phyloP scores from a whole-genome alignment of 2,113 vertebrate genomes.

The Calidris pygmaea region DNA sequence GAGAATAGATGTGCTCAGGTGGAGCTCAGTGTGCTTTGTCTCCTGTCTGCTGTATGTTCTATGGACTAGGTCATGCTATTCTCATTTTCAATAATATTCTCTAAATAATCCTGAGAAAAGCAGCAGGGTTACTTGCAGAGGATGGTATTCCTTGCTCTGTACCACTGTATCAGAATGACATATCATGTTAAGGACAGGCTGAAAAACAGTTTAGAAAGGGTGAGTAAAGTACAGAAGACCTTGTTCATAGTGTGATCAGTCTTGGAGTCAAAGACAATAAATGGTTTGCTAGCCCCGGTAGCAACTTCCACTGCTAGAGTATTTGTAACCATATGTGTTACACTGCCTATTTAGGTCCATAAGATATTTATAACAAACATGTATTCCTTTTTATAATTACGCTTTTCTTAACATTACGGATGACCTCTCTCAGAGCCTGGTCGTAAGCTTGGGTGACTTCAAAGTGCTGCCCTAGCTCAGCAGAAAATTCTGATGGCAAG shows the following conservation, averaged over 20 bases:
- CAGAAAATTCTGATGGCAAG: neutral
- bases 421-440: neutral
- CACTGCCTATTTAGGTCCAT: neutral
- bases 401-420: neutral
- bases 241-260: neutral
- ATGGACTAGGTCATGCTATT: fast-evolving
- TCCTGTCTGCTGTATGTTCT: neutral
- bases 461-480: slow-evolving; percentile 6
- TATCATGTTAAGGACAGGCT: neutral
- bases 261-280: neutral
- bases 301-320: neutral
- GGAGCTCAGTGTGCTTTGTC: neutral
- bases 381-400: neutral
- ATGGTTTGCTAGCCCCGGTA: neutral
- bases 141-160: neutral
- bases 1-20: fast-evolving
- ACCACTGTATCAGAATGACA: neutral
- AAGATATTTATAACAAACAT: neutral
- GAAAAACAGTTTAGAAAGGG: neutral
- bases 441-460: neutral
- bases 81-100: neutral
- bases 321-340: fast-evolving
- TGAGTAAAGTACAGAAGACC: neutral
- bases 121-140: neutral
- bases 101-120: neutral